phyloP scores from a whole-genome alignment of 1,140 invertebrate genomes.

The Cydia splendana region DNA sequence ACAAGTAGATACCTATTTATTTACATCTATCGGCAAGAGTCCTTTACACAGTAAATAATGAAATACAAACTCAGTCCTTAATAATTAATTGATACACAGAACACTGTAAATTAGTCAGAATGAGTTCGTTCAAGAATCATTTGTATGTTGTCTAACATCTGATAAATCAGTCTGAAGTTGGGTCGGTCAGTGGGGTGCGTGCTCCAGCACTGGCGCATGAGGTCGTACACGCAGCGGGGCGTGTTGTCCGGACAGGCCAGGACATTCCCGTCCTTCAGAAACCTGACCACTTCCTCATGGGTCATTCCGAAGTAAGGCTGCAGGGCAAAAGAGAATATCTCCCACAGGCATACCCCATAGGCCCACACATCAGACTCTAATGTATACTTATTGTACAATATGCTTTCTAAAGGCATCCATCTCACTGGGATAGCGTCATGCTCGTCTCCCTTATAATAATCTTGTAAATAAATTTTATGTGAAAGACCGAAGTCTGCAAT shows the following conservation, averaged over 20 bases:
- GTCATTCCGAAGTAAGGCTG: conserved; percentile 97
- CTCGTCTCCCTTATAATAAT: conserved; percentile 95
- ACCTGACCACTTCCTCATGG: conserved; percentile 96
- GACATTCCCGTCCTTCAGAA: conserved; percentile 94
- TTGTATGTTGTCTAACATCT: conserved; percentile 84
- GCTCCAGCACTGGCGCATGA: conserved; percentile 97
- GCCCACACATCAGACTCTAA: conserved; percentile 97
- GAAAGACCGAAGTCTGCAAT: conserved; percentile 97
- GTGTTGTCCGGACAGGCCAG: conserved; percentile 94
- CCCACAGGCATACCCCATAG: conserved; percentile 95
- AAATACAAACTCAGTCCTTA: conserved; percentile 33
- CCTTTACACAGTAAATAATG: conserved; percentile 23
- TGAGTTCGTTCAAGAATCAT: conserved; percentile 80
- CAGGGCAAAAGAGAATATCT: conserved; percentile 95
- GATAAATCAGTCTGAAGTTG: conserved; percentile 88
- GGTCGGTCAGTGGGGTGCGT: conserved; percentile 91
- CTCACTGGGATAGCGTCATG: conserved; percentile 96
- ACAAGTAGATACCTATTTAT: conserved; percentile 29
- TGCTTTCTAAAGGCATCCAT: conserved; percentile 98
- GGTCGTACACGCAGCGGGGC: conserved; percentile 92
- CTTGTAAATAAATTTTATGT: conserved; percentile 94
- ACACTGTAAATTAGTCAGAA: conserved; percentile 55
- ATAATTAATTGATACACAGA: conserved; percentile 16
- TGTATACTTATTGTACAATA: conserved; percentile 96
- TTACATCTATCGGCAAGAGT: conserved; percentile 33